A percentile compares a stretch with the other conserved stretches of the same genome.
These are phyloP conservation scores for Drosophila emarginata DNA, from an alignment of 2,888 invertebrate genomes.

Conservation along the genomic window DNA sequence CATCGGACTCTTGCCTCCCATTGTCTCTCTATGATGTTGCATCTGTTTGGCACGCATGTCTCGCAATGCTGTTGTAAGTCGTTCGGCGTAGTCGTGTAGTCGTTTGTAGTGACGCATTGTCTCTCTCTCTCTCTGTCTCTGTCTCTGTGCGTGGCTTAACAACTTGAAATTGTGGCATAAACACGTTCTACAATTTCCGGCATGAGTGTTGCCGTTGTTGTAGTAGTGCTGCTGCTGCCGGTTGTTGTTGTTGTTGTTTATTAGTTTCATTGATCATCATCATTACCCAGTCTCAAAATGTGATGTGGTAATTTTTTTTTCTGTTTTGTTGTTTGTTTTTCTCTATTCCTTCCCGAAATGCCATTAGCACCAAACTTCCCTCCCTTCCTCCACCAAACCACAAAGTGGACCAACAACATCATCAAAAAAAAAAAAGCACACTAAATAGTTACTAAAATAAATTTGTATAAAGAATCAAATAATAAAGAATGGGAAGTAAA, in stretches of 20 bases:
- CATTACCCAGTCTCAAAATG: conserved; percentile 51
- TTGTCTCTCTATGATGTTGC: conserved; percentile 32
- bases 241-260: conserved; percentile 47
- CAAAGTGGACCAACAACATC: neutral
- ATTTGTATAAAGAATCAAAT: conserved; percentile 10
- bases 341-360: neutral
- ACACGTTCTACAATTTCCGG: conserved; percentile 77
- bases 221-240: conserved; percentile 13
- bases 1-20: neutral
- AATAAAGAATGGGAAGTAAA: neutral
- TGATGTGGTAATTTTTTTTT: conserved; percentile 25
- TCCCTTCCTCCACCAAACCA: neutral
- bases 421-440: neutral
- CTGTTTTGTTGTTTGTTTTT: neutral
- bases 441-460: conserved; percentile 12
- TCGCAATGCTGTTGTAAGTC: conserved; percentile 30
- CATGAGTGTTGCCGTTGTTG: conserved; percentile 63
- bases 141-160: conserved; percentile 75
- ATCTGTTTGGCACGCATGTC: conserved; percentile 68
- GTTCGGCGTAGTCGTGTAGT: conserved; percentile 4
- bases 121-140: conserved; percentile 18
- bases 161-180: conserved; percentile 77
- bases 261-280: conserved; percentile 75
- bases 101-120: conserved; percentile 64
- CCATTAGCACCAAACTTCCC: conserved; percentile 2